Base-by-base conservation (phyloP, 2,797 vertebrate species). In the Rhynchotus rufescens region DNA sequence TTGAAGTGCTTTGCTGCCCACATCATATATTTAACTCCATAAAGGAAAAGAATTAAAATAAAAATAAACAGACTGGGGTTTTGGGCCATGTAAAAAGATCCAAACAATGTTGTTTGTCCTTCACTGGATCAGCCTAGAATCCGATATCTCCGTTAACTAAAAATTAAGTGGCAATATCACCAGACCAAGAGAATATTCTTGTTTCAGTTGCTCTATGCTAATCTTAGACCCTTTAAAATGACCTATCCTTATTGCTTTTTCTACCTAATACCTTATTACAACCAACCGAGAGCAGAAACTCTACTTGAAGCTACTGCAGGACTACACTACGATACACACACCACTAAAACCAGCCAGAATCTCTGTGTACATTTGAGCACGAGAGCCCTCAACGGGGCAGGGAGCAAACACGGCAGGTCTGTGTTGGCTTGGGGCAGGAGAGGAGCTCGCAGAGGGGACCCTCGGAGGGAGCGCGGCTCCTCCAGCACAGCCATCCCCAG, bases 381-480 rank as follows among this genome's bases (percentile, higher is more conserved):
- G 91, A 89, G 93, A 95, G 87, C 88, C 15, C 30, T 42, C 49
- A 73, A 74, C 15, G 36, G 73, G 62, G 54, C 72, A 91, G 88
- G 68, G 91, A 94, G 73, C 66, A 85, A 67, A 34, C 79, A 76
- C 86, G 86, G 85, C 72, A 79, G 81, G 82, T 38, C 84, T 59
- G 30, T 91, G 84, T 10, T 4, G 93, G 88, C 47, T 90, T 85
- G 93, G 32, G 15, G 62, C 62, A 91, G 14, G 69, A 92, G 90
- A 32, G 68, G 36, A 88, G 69, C n/a, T 78, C 62, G 23, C 49
- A 72, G 3, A 49, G 4, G 45, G 52, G 15, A 12, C n/a, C 66
- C 76, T 82, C 67, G 1, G 0, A 21, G 32, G 42, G 54, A 69
- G 51, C 15, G 20, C 7, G 23, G 2, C 47, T 56, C 81, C 80